Evolutionary conservation across 2,797 vertebrate genomes (phyloP).

Genomic region (Pseudocheirus occidentalis): DNA sequence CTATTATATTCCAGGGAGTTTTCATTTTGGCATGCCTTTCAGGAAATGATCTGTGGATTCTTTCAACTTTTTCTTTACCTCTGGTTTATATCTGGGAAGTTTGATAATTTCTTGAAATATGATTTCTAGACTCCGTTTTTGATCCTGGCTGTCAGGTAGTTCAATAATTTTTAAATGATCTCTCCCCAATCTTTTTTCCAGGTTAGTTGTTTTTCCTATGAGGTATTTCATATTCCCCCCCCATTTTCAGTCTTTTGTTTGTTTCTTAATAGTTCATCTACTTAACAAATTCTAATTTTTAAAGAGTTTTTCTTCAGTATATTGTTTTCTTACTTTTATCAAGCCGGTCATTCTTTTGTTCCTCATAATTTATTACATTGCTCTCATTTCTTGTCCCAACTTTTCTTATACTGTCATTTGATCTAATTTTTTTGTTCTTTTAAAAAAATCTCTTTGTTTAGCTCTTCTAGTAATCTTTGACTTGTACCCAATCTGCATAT

Average conservation of each 20-base stretch:
- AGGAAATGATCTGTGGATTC: not conserved
- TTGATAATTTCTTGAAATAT: not conserved
- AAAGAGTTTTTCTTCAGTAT: too few species aligned
- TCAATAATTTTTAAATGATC: not conserved
- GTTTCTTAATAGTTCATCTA: too few species aligned
- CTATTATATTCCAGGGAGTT: too few species aligned
- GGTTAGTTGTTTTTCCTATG: not conserved
- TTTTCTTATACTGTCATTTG: not conserved
- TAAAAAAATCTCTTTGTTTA: not conserved
- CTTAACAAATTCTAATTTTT: not conserved
- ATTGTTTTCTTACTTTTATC: too few species aligned
- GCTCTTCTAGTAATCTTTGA: not conserved
- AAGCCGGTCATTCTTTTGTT: too few species aligned
- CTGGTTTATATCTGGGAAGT: not conserved
- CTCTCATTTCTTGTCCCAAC: not conserved
- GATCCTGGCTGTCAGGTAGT: not conserved
- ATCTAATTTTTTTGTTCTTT: not conserved
- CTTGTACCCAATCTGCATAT: not conserved
- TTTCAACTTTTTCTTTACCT: not conserved
- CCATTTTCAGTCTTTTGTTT: too few species aligned
- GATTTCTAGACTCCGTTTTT: not conserved
- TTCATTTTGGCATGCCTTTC: too few species aligned
- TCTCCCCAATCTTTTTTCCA: not conserved
- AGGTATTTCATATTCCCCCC: too few species aligned
- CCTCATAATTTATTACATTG: too few species aligned